These are phyloP conservation scores for Perizoma affinitatum DNA, from an alignment of 2,888 invertebrate species.

Conservation along the genomic window DNA sequence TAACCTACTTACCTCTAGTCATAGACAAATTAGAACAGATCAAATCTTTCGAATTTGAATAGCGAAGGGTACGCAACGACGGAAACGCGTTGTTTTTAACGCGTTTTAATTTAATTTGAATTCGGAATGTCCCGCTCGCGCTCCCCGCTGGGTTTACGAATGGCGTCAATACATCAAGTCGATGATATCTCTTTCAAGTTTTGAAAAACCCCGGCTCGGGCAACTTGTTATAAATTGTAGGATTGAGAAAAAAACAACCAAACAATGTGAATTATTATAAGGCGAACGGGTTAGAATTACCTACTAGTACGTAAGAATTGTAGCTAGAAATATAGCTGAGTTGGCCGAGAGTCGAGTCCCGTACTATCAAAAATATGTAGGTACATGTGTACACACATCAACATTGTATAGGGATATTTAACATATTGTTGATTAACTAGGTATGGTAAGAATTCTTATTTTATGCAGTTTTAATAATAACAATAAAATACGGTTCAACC, in stretches of 20 bases:
- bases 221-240: conserved; percentile 59
- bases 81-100: conserved; percentile 81
- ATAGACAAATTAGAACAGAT: conserved; percentile 83
- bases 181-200: conserved; percentile 84
- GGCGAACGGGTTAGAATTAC: conserved; percentile 48
- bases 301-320: too few species aligned
- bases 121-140: conserved; percentile 72
- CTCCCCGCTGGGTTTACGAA: conserved; percentile 78
- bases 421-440: too few species aligned
- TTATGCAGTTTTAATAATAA: too few species aligned
- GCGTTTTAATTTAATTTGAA: conserved; percentile 82
- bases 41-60: conserved; percentile 74
- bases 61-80: conserved; percentile 58
- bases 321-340: too few species aligned
- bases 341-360: too few species aligned
- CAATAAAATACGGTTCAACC: too few species aligned
- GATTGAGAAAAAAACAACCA: conserved; percentile 55
- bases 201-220: conserved; percentile 67
- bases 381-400: too few species aligned
- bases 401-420: too few species aligned
- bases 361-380: too few species aligned
- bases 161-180: conserved; percentile 79
- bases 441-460: too few species aligned
- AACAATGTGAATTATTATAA: conserved; percentile 60
- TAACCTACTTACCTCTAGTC: conserved; percentile 41